Evolutionary conservation across 2,888 invertebrate genomes (phyloP).

Genomic region (Drosophila nr. fundita): DNA sequence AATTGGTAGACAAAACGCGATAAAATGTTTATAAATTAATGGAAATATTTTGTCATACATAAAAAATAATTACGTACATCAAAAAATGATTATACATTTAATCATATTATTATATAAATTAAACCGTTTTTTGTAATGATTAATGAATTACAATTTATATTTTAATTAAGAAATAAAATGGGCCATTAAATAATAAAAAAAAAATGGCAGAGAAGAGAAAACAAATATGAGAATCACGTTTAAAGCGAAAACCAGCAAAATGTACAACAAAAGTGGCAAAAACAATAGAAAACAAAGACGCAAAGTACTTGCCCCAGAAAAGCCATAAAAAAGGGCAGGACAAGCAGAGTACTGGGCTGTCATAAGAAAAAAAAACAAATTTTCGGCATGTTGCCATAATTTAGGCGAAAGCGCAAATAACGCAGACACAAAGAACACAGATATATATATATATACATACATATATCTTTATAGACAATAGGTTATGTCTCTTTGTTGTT

Average conservation of each 20-base stretch:
- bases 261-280: constrained; percentile 16
- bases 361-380: constrained; percentile 57
- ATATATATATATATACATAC: neutral
- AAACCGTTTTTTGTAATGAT: neutral
- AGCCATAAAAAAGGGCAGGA: constrained; percentile 24
- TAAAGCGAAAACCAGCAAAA: constrained; percentile 29
- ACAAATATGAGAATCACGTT: constrained; percentile 22
- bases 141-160: constrained; percentile 39
- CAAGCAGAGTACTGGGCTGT: constrained; percentile 12
- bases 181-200: constrained; percentile 22
- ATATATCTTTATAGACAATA: constrained; percentile 36
- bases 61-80: neutral
- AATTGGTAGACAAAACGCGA: neutral
- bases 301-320: constrained; percentile 46
- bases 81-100: neutral
- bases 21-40: neutral
- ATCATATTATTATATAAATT: neutral
- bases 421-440: constrained; percentile 6
- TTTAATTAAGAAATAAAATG: constrained; percentile 47
- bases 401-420: constrained; percentile 48
- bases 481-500: constrained; percentile 33
- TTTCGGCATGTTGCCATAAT: constrained; percentile 70
- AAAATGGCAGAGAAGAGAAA: constrained; percentile 13
- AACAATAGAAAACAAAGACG: constrained; percentile 37
- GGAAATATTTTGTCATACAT: neutral